Percentiles rank a stretch among this genome's conserved stretches.
phyloP scores from a whole-genome alignment of 1,140 invertebrate genomes.

The Euglossa dilemma region DNA sequence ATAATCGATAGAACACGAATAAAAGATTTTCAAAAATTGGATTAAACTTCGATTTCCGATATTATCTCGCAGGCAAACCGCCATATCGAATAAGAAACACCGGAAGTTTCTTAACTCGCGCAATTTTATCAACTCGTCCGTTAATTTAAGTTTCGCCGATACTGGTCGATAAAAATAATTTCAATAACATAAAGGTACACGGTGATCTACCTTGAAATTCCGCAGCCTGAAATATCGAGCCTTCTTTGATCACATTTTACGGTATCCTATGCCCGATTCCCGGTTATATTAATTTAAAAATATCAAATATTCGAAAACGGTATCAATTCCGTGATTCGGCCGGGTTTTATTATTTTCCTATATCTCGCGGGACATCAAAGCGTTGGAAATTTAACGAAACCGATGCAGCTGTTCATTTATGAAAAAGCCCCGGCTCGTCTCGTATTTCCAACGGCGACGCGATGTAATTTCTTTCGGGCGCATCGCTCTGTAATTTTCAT shows the following conservation, averaged over 20 bases:
- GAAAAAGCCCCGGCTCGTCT: constrained; percentile 28
- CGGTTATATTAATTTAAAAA: not conserved
- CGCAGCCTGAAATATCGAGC: not conserved
- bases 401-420: constrained; percentile 43
- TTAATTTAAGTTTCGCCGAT: no score
- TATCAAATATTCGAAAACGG: not conserved
- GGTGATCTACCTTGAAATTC: not conserved
- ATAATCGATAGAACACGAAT: no score
- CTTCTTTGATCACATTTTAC: not conserved
- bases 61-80: no score
- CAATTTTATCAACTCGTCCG: no score
- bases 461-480: constrained; percentile 42
- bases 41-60: no score
- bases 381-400: constrained; percentile 11
- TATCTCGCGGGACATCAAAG: not conserved
- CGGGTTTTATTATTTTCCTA: no score
- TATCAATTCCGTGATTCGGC: not conserved
- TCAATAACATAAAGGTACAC: not conserved
- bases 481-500: constrained; percentile 49
- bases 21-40: no score
- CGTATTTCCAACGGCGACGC: constrained; percentile 12
- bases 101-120: no score
- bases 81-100: no score
- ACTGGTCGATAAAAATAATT: not conserved
- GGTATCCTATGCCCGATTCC: no score